Conservation (phyloP, 2,888 invertebrate genomes). For the Epinotia bilunana region DNA sequence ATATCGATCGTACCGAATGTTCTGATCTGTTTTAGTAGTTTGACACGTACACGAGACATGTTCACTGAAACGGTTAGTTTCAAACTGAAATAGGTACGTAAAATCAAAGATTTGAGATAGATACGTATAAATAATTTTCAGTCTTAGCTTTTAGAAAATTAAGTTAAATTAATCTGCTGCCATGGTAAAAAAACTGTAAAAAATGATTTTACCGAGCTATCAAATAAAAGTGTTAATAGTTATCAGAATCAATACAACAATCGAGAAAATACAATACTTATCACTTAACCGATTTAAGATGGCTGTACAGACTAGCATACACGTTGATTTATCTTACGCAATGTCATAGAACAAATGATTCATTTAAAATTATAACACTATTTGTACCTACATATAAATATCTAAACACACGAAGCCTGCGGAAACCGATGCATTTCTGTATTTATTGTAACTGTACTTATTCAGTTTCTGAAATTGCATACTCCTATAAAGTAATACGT, state of each 20-base stretch:
- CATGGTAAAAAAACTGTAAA: too few species aligned
- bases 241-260: constrained; percentile 66
- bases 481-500: not conserved
- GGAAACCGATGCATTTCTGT: constrained; percentile 24
- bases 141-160: too few species aligned
- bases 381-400: constrained; percentile 68
- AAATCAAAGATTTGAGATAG: too few species aligned
- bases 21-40: too few species aligned
- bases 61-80: too few species aligned
- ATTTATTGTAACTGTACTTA: not conserved
- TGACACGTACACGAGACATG: too few species aligned
- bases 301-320: constrained; percentile 82
- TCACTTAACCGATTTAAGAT: constrained; percentile 65
- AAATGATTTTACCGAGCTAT: constrained; percentile 47
- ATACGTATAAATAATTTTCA: too few species aligned
- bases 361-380: constrained; percentile 70
- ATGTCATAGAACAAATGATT: constrained; percentile 64
- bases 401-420: constrained; percentile 52
- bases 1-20: too few species aligned
- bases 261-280: constrained; percentile 71
- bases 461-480: not conserved
- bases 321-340: constrained; percentile 61
- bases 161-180: too few species aligned
- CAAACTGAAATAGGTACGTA: too few species aligned
- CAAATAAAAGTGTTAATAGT: constrained; percentile 52